These are phyloP conservation scores for Ophioderma brevispina DNA, from an alignment of 35 echinoderm and acorn worm genomes.

Conservation along the genomic window DNA sequence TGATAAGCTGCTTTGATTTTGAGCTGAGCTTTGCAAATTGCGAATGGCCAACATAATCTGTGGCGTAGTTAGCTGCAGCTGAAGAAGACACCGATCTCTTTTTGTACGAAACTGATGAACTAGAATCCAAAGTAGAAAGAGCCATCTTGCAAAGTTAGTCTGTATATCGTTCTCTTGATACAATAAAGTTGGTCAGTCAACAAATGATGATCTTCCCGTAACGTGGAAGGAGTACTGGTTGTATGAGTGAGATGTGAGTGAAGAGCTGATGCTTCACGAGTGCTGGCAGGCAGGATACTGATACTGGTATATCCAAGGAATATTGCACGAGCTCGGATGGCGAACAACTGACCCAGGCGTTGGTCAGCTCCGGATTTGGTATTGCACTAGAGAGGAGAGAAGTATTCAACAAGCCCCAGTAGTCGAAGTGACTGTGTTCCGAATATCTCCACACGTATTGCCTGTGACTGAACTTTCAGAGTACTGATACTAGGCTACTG, in stretches of 20 bases:
- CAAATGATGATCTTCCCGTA: not conserved
- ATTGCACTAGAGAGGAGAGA: not conserved
- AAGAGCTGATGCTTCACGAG: not conserved
- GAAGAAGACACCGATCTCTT: not conserved
- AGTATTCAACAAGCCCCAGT: not conserved
- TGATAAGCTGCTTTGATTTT: constrained; percentile 91
- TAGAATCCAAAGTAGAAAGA: not conserved
- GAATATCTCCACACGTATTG: constrained; percentile 9
- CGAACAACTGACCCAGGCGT: not conserved
- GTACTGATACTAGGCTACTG: constrained; percentile 39
- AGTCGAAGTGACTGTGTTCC: not conserved
- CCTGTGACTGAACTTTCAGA: constrained; percentile 39
- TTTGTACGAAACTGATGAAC: not conserved
- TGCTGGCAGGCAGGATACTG: not conserved
- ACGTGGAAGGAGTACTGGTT: not conserved
- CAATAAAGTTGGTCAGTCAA: not conserved
- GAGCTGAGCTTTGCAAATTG: constrained; percentile 88
- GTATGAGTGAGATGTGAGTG: not conserved
- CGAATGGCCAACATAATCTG: constrained; percentile 11
- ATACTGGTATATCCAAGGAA: not conserved
- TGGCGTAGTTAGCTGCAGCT: not conserved
- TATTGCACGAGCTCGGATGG: not conserved
- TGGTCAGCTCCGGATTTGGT: constrained; percentile 34
- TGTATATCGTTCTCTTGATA: not conserved
- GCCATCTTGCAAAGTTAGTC: not conserved